phyloP scores from a whole-genome alignment of 2,113 vertebrate genomes.

The Lutjanus erythropterus region DNA sequence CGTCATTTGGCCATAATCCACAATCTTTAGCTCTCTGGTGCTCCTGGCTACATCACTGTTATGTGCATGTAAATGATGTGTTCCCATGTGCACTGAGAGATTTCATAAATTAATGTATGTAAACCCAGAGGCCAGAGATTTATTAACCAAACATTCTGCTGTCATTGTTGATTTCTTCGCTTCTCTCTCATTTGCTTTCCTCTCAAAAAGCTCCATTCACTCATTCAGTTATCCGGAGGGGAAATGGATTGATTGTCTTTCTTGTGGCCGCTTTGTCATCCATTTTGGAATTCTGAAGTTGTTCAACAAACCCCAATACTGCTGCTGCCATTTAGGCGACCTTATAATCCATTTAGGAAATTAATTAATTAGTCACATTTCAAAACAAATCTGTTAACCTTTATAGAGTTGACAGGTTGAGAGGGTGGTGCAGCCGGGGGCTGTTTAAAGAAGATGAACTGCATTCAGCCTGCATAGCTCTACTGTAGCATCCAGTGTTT shows the following conservation, averaged over 20 bases:
- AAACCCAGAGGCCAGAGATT: conserved; percentile 38
- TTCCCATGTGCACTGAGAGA: conserved; percentile 13
- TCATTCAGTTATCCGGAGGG: conserved; percentile 20
- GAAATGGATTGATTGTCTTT: conserved; percentile 9
- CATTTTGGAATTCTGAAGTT: conserved; percentile 21
- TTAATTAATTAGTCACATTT: conserved; percentile 28
- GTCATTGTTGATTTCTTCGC: conserved; percentile 24
- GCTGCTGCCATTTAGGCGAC: neutral
- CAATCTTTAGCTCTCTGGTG: conserved; percentile 22
- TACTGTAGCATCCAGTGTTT: neutral
- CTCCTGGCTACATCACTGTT: conserved; percentile 9
- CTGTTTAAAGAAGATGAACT: conserved; percentile 7
- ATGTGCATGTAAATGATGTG: conserved; percentile 45
- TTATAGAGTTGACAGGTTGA: conserved; percentile 17
- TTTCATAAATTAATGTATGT: conserved; percentile 12
- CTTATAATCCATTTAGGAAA: conserved; percentile 16
- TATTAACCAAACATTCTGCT: conserved; percentile 23
- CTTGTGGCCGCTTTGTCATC: conserved; percentile 1
- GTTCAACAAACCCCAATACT: neutral
- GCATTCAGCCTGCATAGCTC: neutral
- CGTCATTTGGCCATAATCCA: conserved; percentile 22
- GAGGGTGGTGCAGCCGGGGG: conserved; percentile 15
- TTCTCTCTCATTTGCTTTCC: conserved; percentile 22
- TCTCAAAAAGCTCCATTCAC: conserved; percentile 5
- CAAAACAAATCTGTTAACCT: conserved; percentile 40